Conservation (phyloP, 1,140 invertebrate species). For the Drosophila bifasciata region DNA sequence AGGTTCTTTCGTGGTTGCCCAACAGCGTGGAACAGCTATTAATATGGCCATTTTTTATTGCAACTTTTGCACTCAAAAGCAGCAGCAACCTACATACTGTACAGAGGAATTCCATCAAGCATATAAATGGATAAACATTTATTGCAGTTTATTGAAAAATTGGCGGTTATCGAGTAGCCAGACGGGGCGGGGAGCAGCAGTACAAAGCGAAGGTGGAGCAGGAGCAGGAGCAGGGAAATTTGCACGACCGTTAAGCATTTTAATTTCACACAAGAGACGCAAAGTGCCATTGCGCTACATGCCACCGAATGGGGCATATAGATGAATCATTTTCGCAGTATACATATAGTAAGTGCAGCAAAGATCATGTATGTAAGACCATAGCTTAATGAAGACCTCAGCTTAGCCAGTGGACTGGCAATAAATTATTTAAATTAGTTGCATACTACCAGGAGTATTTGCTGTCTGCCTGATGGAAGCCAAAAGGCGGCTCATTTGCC, state of each 20-base stretch:
- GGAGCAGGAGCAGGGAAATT: slow-evolving; percentile 30
- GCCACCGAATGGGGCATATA: background rate
- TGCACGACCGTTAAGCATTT: slow-evolving; percentile 59
- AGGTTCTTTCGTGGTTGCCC: slow-evolving; percentile 31
- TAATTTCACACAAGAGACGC: slow-evolving; percentile 72
- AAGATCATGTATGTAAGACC: too few relatives aligned
- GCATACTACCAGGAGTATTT: background rate
- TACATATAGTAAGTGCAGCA: too few relatives aligned
- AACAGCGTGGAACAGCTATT: slow-evolving; percentile 40
- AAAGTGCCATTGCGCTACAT: slow-evolving; percentile 51
- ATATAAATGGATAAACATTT: slow-evolving; percentile 80
- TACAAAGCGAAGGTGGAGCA: too few relatives aligned
- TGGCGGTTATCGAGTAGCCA: slow-evolving; percentile 70
- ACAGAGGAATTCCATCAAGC: slow-evolving; percentile 58
- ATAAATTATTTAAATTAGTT: slow-evolving; percentile 15
- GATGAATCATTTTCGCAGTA: background rate
- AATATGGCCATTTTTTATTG: slow-evolving; percentile 29
- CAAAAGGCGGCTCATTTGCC: slow-evolving; percentile 21
- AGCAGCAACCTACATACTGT: slow-evolving; percentile 44
- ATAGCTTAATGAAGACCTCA: background rate
- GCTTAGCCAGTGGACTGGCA: background rate
- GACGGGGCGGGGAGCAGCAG: slow-evolving; percentile 11
- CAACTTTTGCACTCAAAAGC: slow-evolving; percentile 47
- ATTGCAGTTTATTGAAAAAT: slow-evolving; percentile 82
- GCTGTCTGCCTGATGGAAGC: background rate